Evolutionary conservation across 2,888 invertebrate genomes (phyloP).

Genomic region (Sarcophaga caerulescens): DNA sequence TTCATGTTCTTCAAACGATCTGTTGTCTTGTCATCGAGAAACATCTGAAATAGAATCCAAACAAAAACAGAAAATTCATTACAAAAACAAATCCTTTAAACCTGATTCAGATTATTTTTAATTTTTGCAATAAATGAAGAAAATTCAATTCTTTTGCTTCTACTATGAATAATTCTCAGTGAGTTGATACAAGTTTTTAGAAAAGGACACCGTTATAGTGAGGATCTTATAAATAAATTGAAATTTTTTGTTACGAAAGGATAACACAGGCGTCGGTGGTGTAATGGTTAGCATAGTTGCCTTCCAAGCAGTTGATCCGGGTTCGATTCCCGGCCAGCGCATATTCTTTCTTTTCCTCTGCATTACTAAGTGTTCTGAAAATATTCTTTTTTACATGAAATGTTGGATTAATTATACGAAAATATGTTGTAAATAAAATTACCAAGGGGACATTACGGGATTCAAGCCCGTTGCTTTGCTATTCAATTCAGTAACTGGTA

Average conservation of each 20-base stretch:
- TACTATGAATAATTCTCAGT: too few relatives aligned
- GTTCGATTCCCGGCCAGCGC: slow-evolving; percentile 82
- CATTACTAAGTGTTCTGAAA: too few relatives aligned
- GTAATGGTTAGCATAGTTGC: slow-evolving; percentile 82
- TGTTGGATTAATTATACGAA: not conserved
- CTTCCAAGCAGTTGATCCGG: slow-evolving; percentile 82
- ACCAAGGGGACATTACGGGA: too few relatives aligned
- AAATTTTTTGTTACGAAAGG: too few relatives aligned
- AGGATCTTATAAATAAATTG: too few relatives aligned
- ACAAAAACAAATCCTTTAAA: not conserved
- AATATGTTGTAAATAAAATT: not conserved
- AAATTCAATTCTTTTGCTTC: too few relatives aligned
- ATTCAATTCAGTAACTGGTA: too few relatives aligned
- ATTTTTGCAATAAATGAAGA: too few relatives aligned
- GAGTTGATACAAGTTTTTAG: too few relatives aligned
- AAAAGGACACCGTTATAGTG: too few relatives aligned
- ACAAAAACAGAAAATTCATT: not conserved
- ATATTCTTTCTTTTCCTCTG: slow-evolving; percentile 52
- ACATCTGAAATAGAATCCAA: not conserved
- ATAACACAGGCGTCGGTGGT: slow-evolving; percentile 79
- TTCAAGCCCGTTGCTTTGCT: too few relatives aligned
- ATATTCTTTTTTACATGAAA: not conserved
- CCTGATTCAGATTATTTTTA: too few relatives aligned
- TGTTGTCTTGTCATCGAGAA: not conserved
- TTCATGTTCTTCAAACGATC: not conserved